Evolutionary conservation across 2,888 invertebrate genomes (phyloP).

Genomic region (Gnatocerus cornutus): DNA sequence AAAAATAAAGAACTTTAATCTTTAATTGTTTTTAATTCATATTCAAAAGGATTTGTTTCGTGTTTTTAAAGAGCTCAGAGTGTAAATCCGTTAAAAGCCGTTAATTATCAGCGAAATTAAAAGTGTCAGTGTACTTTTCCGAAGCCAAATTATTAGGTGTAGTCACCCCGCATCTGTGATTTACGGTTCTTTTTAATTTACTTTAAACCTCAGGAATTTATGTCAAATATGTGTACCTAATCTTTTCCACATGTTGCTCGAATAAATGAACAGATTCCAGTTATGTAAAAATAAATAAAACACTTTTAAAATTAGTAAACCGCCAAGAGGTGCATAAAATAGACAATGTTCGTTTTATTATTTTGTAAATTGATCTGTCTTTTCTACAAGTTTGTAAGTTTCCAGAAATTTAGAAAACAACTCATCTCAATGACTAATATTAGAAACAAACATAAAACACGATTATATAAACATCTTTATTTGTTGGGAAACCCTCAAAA

Average conservation of each 20-base stretch:
- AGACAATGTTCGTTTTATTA: constrained; percentile 1
- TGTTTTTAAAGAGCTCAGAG: no score
- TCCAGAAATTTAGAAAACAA: background rate
- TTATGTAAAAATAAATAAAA: constrained; percentile 6
- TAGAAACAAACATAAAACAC: constrained; percentile 19
- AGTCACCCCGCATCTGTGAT: background rate
- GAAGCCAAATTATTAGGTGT: no score
- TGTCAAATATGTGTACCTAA: constrained; percentile 10
- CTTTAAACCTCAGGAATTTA: constrained; percentile 5
- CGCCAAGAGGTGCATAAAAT: background rate
- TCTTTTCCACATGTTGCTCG: constrained; percentile 5
- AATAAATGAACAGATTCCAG: background rate
- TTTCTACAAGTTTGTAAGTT: background rate
- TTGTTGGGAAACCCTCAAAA: constrained; percentile 51
- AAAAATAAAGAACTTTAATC: no score
- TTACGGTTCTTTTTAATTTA: background rate
- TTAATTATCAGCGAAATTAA: no score
- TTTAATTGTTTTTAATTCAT: no score
- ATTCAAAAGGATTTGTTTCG: no score
- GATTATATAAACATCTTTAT: constrained; percentile 46
- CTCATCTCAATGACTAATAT: constrained; percentile 20
- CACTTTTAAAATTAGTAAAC: background rate
- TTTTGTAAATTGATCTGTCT: background rate
- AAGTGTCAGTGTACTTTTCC: no score
- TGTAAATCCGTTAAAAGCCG: no score